Base-by-base conservation (phyloP, 1,140 invertebrate species). In the Geopemphigus sp. region DNA sequence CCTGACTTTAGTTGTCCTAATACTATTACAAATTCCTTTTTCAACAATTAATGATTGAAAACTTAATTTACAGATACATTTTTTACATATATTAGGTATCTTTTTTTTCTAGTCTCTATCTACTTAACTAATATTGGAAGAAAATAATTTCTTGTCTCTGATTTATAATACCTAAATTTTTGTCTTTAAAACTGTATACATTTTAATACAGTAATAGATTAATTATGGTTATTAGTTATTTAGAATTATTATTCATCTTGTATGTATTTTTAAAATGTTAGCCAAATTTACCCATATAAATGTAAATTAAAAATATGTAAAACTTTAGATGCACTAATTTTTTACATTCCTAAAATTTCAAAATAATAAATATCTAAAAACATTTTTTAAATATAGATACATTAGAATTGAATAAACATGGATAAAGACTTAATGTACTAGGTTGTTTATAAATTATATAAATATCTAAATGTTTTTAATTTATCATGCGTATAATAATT, bases 51-150 rank as follows among this genome's bases (percentile, higher is more conserved):
- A 22, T 53, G 22, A 19, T 17, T 66, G 50, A 70, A 47, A 24
- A 45, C 22, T 66, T n/a, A 22, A 66, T 66, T 45, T 45, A 29
- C 22, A 66, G 12, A 45, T n/a, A 32, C 45, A 14, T 26, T 70
- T 26, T 26, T 50, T 50, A 70, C 22, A 15, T 50, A 70, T 50
- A 17, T 53, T 26, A 50, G 47, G 64, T 68, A 53, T 50, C 29
- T n/a, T 24, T 10, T 22, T 70, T 70, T 70, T 70, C 66, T 70
- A 70, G 66, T 70, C 66, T 70, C 32, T 66, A 70, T 70, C 12
- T 70, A 70, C 66, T 70, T 70, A 70, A 26, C 29, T 70, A 24
- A 70, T 70, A 12, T 50, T 50, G 32, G 1, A 66, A 63, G 19
- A n/a, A n/a, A n/a, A 63, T 32, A 26, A 63, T 26, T 29, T 63